Evolutionary conservation across 1,140 invertebrate genomes (phyloP), one percentile per base, ranked within the genome.

Genomic region (Metopolophium dirhodum): DNA sequence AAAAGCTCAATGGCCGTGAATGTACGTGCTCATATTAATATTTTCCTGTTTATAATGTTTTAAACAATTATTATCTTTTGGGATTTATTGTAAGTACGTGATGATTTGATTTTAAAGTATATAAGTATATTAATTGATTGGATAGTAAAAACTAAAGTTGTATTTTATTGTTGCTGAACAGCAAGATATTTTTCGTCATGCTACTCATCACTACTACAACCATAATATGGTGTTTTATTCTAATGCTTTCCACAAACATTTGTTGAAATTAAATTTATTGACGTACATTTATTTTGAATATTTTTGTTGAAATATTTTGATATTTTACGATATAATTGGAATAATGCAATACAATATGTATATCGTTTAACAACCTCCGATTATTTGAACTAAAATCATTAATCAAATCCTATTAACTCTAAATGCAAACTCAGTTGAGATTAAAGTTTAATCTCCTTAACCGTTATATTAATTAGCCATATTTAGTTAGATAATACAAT

Each of bases 391-490:
- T 20, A 77, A 77, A 77, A 77, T 77, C 61, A 77, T 77, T 77
- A n/a, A 77, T 77, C 14, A 77, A 77, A 77, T 4, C 41, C 14
- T 77, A 35, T 77, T 77, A 77, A 77, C 30, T 77, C 30, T 77
- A 77, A 77, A 77, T 22, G 61, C 30, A 77, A 18, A 77, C 30
- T 77, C 61, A 77, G 61, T 77, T 77, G 30, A n/a, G 61, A 77
- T 77, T 77, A 77, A 77, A 77, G 61, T 77, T 77, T n/a, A 77
- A 77, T 77, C 61, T 77, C 61, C 61, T 77, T 35, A 77, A 77
- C 61, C 14, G n/a, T 77, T 77, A n/a, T 61, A 61, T 77, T 77
- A 77, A 77, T 77, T 77, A n/a, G 30, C n/a, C 30, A 77, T 77
- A 77, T 77, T 77, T 77, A 77, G 61, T 77, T 77, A n/a, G 61